Evolutionary conservation across 1,140 invertebrate species (phyloP), one percentile per base, ranked within the genome.

Genomic region (Pseudomyrmex gracilis): DNA sequence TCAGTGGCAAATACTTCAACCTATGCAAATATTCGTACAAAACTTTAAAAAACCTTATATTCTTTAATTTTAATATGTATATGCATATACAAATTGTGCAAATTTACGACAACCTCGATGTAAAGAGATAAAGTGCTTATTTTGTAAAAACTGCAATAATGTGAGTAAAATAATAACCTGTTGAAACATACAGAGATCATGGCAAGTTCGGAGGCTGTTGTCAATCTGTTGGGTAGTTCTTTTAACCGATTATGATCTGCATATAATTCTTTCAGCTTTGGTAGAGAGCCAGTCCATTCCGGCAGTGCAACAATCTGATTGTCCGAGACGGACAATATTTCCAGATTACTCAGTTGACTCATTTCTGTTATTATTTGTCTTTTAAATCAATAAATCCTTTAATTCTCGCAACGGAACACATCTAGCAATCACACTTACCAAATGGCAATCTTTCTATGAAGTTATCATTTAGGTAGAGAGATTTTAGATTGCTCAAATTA

Each of bases 211-310:
- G 86, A 85, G 20, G 91, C 88, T 5, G 91, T 17, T 15, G 92
- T 93, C 24, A 93, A 84, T 71, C 92, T 90, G 67, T 92, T 93
- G 47, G 93, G 92, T 47, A 93, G 74, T 85, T 93, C 93, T 77
- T 84, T 88, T 20, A 93, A 82, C 34, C 2, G 61, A 91, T 93
- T 93, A 49, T 92, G 89, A 82, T 93, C 92, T 22, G 85, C 86
- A 66, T 89, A 88, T 67, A 93, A 83, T 73, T 90, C 90, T 60
- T 88, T 83, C 1, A 93, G 83, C 71, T 85, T 91, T 61, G 89
- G 86, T 15, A 93, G 82, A 8, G 92, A 90, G 24, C 92, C 92
- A 9, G 91, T 63, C 93, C 92, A 93, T 83, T 93, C 91, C 51
- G 92, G 92, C 43, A 93, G 53, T 12, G 77, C 87, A 12, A 91